Evolutionary conservation across 2,888 invertebrate species (phyloP).

Genomic region (Zele albiditarsus): DNA sequence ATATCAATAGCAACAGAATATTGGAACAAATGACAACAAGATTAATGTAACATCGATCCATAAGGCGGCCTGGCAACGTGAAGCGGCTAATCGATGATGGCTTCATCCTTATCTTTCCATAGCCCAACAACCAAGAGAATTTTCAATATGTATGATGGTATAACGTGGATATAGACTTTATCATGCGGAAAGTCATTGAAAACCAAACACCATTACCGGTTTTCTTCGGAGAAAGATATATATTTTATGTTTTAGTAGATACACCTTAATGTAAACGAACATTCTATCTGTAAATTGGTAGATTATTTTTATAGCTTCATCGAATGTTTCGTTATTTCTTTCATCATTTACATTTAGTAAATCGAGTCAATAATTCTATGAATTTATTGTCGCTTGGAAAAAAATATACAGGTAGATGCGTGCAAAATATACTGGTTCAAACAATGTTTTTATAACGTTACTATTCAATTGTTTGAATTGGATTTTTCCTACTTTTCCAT

Average conservation of each 20-base stretch:
- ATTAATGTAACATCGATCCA: constrained; percentile 63
- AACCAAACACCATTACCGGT: not conserved
- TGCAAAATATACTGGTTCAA: no score
- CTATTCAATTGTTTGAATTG: no score
- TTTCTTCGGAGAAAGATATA: not conserved
- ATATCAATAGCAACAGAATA: not conserved
- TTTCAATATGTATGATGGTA: not conserved
- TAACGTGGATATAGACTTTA: not conserved
- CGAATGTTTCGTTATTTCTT: not conserved
- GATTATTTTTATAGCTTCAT: not conserved
- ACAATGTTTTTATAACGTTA: no score
- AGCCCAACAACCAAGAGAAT: constrained; percentile 7
- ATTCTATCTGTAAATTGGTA: not conserved
- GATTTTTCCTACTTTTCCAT: no score
- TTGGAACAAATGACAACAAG: constrained; percentile 4
- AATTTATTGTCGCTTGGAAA: no score
- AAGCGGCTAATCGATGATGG: constrained; percentile 62
- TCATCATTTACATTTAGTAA: not conserved
- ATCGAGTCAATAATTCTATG: no score
- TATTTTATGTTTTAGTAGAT: not conserved
- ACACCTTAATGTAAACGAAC: not conserved
- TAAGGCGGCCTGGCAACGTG: constrained; percentile 64
- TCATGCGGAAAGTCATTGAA: not conserved
- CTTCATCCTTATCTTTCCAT: constrained; percentile 38
- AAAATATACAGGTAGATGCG: no score